Evolutionary conservation across 2,888 invertebrate genomes (phyloP).

Genomic region (Philaethria dido): DNA sequence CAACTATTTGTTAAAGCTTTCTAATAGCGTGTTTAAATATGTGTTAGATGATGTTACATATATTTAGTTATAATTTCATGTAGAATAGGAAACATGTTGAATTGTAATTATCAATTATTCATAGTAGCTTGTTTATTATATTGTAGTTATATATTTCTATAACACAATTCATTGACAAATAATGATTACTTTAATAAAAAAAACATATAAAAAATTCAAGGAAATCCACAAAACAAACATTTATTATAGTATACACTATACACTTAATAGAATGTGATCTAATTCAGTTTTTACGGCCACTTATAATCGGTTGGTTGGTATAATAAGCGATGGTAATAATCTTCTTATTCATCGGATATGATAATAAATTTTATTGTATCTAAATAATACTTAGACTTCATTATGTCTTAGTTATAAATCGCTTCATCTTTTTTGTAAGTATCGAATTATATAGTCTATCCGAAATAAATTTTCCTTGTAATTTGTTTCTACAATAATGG

Average conservation of each 20-base stretch:
- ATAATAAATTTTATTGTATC: constrained; percentile 40
- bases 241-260: background rate
- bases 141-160: too few relatives aligned
- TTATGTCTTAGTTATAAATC: constrained; percentile 38
- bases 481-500: background rate
- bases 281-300: constrained; percentile 55
- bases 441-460: constrained; percentile 36
- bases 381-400: constrained; percentile 33
- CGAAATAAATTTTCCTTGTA: constrained; percentile 26
- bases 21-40: constrained; percentile 6
- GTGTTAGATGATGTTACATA: background rate
- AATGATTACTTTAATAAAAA: background rate
- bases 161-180: too few relatives aligned
- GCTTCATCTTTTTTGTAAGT: constrained; percentile 33
- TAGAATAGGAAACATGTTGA: too few relatives aligned
- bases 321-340: constrained; percentile 33
- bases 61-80: background rate
- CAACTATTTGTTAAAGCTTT: background rate
- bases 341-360: constrained; percentile 32
- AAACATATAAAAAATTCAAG: constrained; percentile 1
- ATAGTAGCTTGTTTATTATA: too few relatives aligned
- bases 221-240: constrained; percentile 25
- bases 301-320: constrained; percentile 47
- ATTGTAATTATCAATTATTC: too few relatives aligned
- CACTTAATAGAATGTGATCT: constrained; percentile 34